Percentiles rank a stretch among this genome's conserved stretches.
Conservation (phyloP, 2,888 invertebrate genomes). For the Idaea dimidiata region DNA sequence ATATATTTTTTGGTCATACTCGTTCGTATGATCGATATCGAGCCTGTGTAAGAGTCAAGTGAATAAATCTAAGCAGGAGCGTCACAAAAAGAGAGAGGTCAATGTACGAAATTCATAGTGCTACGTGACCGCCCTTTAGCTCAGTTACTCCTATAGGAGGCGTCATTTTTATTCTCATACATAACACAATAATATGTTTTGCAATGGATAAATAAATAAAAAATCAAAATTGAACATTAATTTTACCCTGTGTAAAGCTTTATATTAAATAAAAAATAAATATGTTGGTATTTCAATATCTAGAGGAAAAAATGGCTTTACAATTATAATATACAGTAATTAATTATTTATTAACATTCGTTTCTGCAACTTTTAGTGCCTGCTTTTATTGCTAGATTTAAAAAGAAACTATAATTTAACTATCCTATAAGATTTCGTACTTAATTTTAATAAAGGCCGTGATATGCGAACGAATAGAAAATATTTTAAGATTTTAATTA, state of each 20-base stretch:
- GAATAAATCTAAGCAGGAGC: too few species aligned
- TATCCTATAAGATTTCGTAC: neutral
- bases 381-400: neutral
- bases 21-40: too few species aligned
- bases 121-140: too few species aligned
- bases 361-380: constrained; percentile 1
- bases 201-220: neutral
- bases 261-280: neutral
- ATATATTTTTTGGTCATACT: too few species aligned
- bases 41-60: too few species aligned
- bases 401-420: neutral
- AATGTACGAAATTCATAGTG: too few species aligned
- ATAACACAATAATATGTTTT: neutral
- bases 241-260: neutral
- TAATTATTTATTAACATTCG: neutral
- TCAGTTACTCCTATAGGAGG: neutral
- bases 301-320: neutral
- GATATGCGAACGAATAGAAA: neutral
- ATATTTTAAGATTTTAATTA: neutral
- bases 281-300: neutral
- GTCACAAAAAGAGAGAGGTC: too few species aligned
- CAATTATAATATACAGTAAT: neutral
- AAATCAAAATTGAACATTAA: neutral
- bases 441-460: neutral
- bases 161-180: neutral